Percentiles rank a stretch among this genome's conserved stretches.
These are phyloP conservation scores for Danaus plexippus DNA, from an alignment of 1,140 invertebrate species.

Conservation along the genomic window DNA sequence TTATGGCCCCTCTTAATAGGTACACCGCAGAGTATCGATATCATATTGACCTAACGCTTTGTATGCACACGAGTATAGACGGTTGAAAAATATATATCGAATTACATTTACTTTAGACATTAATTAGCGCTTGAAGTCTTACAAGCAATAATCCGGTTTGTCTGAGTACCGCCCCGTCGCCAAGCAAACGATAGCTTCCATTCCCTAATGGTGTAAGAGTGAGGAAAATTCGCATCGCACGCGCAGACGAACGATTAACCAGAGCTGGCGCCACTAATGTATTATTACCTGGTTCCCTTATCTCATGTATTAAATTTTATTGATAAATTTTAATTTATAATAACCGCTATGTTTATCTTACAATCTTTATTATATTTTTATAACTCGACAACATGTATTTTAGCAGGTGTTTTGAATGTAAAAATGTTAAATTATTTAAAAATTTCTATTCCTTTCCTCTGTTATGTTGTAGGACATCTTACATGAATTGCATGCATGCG, in stretches of 20 bases:
- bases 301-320: conserved; percentile 5
- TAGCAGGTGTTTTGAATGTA: too few species aligned
- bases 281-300: conserved; percentile 21
- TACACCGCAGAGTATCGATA: too few species aligned
- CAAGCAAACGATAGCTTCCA: conserved; percentile 61
- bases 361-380: too few species aligned
- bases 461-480: too few species aligned
- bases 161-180: conserved; percentile 41
- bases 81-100: conserved; percentile 17
- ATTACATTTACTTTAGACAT: conserved; percentile 24
- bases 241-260: conserved; percentile 54
- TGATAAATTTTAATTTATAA: too few species aligned
- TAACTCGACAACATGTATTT: too few species aligned
- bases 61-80: neutral
- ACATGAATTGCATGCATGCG: too few species aligned
- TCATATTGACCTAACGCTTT: too few species aligned
- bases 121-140: conserved; percentile 21
- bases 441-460: too few species aligned
- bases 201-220: conserved; percentile 48
- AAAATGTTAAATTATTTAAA: too few species aligned
- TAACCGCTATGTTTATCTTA: too few species aligned
- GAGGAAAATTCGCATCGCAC: conserved; percentile 58
- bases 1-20: neutral
- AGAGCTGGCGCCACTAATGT: conserved; percentile 53
- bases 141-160: conserved; percentile 25